Conservation (phyloP, 2,113 vertebrate species). For the Ictalurus punctatus region DNA sequence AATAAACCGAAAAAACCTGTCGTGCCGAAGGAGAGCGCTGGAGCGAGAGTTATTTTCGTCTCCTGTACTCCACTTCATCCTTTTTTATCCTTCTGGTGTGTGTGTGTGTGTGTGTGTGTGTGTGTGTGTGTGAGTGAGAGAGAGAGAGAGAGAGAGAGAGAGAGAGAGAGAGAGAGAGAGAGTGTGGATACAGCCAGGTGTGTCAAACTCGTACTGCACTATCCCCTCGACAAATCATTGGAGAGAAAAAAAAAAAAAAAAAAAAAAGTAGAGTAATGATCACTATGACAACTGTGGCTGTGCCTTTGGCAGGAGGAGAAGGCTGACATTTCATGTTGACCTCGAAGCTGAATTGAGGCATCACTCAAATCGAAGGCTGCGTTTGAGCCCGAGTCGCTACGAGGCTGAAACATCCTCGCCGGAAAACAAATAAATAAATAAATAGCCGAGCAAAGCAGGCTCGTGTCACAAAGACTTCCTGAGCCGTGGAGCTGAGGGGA, state of each 20-base stretch:
- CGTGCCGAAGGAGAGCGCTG: slow-evolving; percentile 10
- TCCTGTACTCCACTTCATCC: background rate
- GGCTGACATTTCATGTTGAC: slow-evolving; percentile 71
- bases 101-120: background rate
- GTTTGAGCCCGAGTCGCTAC: slow-evolving; percentile 60
- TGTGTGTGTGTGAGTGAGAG: background rate
- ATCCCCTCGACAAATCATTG: slow-evolving; percentile 49
- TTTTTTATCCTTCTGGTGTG: background rate
- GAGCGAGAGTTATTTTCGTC: slow-evolving; percentile 39
- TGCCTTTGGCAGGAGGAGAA: slow-evolving; percentile 43
- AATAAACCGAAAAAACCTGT: slow-evolving; percentile 4
- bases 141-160: background rate
- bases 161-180: background rate
- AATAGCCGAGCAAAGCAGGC: background rate
- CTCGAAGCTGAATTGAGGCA: slow-evolving; percentile 73
- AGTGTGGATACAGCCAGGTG: slow-evolving; percentile 65
- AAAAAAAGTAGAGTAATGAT: slow-evolving; percentile 70
- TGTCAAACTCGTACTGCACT: slow-evolving; percentile 68
- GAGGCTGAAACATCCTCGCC: slow-evolving; percentile 68
- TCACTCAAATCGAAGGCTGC: slow-evolving; percentile 72
- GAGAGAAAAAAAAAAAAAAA: slow-evolving; percentile 38
- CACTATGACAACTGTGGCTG: slow-evolving; percentile 80
- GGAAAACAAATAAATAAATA: background rate
- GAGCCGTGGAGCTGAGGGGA: slow-evolving; percentile 36
- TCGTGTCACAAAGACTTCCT: slow-evolving; percentile 35